Evolutionary conservation across 2,888 invertebrate species (phyloP).

Genomic region (Pristionchus maxplancki): DNA sequence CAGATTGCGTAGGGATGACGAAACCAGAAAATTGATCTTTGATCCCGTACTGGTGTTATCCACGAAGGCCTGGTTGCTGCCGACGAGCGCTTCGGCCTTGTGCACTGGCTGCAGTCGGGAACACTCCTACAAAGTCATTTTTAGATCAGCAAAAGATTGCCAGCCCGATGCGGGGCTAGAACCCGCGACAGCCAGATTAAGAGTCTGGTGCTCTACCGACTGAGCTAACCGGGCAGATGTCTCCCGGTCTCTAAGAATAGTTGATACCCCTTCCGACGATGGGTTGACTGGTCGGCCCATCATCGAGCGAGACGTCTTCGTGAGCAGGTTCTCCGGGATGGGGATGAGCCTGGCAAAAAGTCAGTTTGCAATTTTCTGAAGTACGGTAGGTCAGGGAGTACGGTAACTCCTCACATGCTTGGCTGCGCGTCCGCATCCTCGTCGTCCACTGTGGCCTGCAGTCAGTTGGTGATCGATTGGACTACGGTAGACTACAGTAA

Average conservation of each 20-base stretch:
- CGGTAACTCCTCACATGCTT: background rate
- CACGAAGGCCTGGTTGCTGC: background rate
- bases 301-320: background rate
- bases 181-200: slow-evolving; percentile 69
- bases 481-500: too few species aligned
- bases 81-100: background rate
- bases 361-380: background rate
- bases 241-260: too few species aligned
- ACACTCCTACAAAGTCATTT: background rate
- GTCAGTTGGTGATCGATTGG: background rate
- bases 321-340: background rate
- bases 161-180: slow-evolving; percentile 56
- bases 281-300: background rate
- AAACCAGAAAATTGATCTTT: background rate
- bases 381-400: too few species aligned
- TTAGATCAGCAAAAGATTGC: slow-evolving; percentile 1
- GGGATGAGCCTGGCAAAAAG: background rate
- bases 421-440: background rate
- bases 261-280: background rate
- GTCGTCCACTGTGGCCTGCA: background rate
- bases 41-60: background rate
- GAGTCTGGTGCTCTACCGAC: slow-evolving; percentile 73
- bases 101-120: background rate
- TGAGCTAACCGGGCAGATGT: slow-evolving; percentile 67
- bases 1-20: background rate